phyloP scores from a whole-genome alignment of 2,797 vertebrate species.

The Sebastes iracundus region DNA sequence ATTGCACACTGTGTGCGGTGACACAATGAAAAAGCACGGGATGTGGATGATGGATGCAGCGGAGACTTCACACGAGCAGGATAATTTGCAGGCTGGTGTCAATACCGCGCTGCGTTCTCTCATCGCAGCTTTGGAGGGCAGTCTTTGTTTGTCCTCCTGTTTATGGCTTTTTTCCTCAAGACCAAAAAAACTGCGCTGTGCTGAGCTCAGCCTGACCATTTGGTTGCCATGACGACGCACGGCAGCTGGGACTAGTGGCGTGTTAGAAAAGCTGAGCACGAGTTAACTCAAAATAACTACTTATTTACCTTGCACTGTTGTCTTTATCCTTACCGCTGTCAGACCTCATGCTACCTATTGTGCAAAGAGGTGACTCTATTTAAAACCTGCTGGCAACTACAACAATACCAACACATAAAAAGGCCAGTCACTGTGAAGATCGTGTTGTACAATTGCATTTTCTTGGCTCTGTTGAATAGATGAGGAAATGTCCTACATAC shows the following conservation, averaged over 20 bases:
- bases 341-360: background rate
- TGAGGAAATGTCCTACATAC: background rate
- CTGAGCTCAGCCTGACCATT: slow-evolving; percentile 61
- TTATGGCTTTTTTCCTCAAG: slow-evolving; percentile 31
- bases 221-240: slow-evolving; percentile 75
- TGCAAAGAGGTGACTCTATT: background rate
- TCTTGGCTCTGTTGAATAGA: background rate
- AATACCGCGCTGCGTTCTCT: slow-evolving; percentile 1
- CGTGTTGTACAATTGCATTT: background rate
- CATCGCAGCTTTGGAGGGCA: slow-evolving; percentile 29
- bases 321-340: slow-evolving; percentile 6
- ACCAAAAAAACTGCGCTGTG: slow-evolving; percentile 46
- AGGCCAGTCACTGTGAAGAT: background rate
- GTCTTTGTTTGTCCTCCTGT: slow-evolving; percentile 52
- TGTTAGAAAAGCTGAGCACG: slow-evolving; percentile 39
- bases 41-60: slow-evolving; percentile 47
- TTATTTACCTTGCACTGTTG: slow-evolving; percentile 25
- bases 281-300: slow-evolving; percentile 52
- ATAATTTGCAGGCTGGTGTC: slow-evolving; percentile 54
- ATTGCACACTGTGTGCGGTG: slow-evolving; percentile 28
- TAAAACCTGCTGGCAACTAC: background rate
- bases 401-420: background rate
- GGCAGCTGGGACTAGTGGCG: slow-evolving; percentile 38
- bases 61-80: slow-evolving; percentile 9
- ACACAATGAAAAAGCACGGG: slow-evolving; percentile 26